A percentile compares a stretch with the other conserved stretches of the same genome.
These are phyloP conservation scores for Bemisia tabaci DNA, from an alignment of 1,140 invertebrate species.

Conservation along the genomic window DNA sequence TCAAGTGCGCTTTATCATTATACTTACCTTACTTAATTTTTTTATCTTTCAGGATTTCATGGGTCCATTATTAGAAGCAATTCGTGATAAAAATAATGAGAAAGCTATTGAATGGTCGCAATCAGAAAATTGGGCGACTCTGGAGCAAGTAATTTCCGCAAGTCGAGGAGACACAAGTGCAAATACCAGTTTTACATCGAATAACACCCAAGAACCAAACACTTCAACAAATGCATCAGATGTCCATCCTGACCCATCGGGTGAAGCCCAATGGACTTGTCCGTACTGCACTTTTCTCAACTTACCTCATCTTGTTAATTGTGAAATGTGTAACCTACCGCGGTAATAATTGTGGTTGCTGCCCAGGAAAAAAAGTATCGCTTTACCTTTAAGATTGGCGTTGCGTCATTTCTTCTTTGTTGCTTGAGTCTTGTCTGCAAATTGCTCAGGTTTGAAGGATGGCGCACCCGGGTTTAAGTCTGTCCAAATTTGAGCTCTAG, in stretches of 20 bases:
- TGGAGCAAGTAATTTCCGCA: constrained; percentile 69
- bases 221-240: not conserved
- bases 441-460: no score
- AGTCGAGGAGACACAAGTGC: constrained; percentile 27
- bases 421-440: no score
- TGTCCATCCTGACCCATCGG: constrained; percentile 12
- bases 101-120: constrained; percentile 60
- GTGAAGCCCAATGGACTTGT: constrained; percentile 65
- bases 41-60: constrained; percentile 49
- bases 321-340: constrained; percentile 88
- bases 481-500: no score
- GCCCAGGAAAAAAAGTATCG: no score
- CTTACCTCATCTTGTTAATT: constrained; percentile 48
- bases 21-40: no score
- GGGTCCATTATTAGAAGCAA: constrained; percentile 57
- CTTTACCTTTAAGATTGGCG: no score
- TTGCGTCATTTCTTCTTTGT: no score
- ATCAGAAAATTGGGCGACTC: constrained; percentile 73
- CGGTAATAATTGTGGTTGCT: constrained; percentile 34
- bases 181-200: constrained; percentile 19
- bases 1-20: no score
- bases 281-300: constrained; percentile 88
- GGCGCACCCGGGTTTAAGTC: no score
- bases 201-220: constrained; percentile 1
- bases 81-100: constrained; percentile 51